phyloP scores from a whole-genome alignment of 1,140 invertebrate genomes.

The Dendrolimus punctatus region DNA sequence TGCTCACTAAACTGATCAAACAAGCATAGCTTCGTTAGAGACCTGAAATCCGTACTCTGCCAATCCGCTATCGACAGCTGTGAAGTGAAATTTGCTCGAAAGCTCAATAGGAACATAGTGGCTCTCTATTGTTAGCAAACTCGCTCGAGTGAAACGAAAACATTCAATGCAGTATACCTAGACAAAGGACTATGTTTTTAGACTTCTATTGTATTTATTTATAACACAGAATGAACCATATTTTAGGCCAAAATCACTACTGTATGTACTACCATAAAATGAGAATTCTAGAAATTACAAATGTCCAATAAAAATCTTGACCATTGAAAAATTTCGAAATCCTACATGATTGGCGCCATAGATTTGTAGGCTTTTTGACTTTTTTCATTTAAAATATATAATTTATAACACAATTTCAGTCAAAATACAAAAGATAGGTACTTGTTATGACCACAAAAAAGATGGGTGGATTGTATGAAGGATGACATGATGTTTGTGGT shows the following conservation, averaged over 20 bases:
- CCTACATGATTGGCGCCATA: not conserved
- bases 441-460: not conserved
- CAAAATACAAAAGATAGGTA: not conserved
- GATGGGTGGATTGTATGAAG: not conserved
- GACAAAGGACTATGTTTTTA: too few relatives aligned
- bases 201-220: too few relatives aligned
- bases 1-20: constrained; percentile 16
- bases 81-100: constrained; percentile 12
- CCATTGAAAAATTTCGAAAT: not conserved
- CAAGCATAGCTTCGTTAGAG: constrained; percentile 28
- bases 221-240: too few relatives aligned
- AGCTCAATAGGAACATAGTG: constrained; percentile 9
- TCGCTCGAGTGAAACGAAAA: constrained; percentile 2
- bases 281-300: too few relatives aligned
- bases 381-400: not conserved
- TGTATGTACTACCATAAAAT: too few relatives aligned
- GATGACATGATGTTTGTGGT: not conserved
- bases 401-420: not conserved
- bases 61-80: constrained; percentile 27
- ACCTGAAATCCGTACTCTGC: constrained; percentile 13
- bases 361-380: not conserved
- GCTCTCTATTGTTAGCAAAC: constrained; percentile 9
- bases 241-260: too few relatives aligned
- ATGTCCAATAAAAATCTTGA: too few relatives aligned
- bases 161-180: not conserved